phyloP scores from a whole-genome alignment of 1,140 invertebrate genomes.

The Sycophaga agraensis region DNA sequence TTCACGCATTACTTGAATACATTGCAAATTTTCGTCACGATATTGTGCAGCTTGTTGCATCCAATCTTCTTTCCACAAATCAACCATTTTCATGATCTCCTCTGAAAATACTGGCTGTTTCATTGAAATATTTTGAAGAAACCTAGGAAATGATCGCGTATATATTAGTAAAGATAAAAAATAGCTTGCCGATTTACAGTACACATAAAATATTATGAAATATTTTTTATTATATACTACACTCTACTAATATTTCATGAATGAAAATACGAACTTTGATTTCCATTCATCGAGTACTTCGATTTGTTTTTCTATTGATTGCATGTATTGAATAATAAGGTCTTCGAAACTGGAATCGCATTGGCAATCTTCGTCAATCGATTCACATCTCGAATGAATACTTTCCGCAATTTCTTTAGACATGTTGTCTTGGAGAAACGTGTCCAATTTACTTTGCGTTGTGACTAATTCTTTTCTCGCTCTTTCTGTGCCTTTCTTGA shows the following conservation, averaged over 20 bases:
- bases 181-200: too few species aligned
- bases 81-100: not conserved
- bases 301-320: not conserved
- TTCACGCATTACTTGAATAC: not conserved
- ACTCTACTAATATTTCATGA: not conserved
- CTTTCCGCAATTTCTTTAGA: not conserved
- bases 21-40: not conserved
- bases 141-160: too few species aligned
- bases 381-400: not conserved
- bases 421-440: slow-evolving; percentile 23
- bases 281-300: slow-evolving; percentile 3
- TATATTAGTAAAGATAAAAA: not conserved
- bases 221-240: too few species aligned
- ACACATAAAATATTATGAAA: too few species aligned
- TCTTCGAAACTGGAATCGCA: not conserved
- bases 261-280: slow-evolving; percentile 4
- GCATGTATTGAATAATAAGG: not conserved
- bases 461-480: not conserved
- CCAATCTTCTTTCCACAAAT: slow-evolving; percentile 4
- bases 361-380: not conserved
- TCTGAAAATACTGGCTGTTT: not conserved
- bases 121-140: slow-evolving; percentile 5
- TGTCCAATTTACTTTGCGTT: slow-evolving; percentile 13
- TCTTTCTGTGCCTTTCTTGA: slow-evolving; percentile 6
- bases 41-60: not conserved